Evolutionary conservation across 2,113 vertebrate genomes (phyloP).

Genomic region (Synchiropus splendidus): DNA sequence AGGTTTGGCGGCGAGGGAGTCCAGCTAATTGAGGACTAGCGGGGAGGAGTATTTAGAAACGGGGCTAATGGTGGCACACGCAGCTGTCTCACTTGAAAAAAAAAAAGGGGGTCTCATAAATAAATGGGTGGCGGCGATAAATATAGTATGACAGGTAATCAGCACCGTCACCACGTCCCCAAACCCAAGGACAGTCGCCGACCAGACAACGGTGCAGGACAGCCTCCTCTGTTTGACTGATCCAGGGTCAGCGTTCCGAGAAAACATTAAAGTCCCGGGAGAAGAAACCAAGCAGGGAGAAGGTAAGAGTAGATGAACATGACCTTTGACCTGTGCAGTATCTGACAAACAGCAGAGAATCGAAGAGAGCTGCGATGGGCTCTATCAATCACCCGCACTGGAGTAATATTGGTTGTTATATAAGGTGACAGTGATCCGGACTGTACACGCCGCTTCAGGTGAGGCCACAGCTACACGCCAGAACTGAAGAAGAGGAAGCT

Average conservation of each 20-base stretch:
- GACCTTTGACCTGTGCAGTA: slow-evolving; percentile 22
- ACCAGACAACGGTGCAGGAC: slow-evolving; percentile 7
- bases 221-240: slow-evolving; percentile 15
- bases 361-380: slow-evolving; percentile 13
- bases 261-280: slow-evolving; percentile 4
- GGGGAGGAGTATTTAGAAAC: background rate
- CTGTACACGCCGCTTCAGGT: background rate
- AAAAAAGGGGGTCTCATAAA: slow-evolving; percentile 32
- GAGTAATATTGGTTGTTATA: slow-evolving; percentile 26
- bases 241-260: slow-evolving; percentile 3
- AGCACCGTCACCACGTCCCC: slow-evolving; percentile 22
- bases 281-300: slow-evolving; percentile 2
- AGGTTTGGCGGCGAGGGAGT: slow-evolving; percentile 2
- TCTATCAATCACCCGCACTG: slow-evolving; percentile 28
- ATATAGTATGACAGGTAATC: slow-evolving; percentile 55
- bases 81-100: slow-evolving; percentile 7
- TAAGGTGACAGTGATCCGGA: slow-evolving; percentile 17
- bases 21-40: too few species aligned
- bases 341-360: slow-evolving; percentile 8
- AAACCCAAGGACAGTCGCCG: slow-evolving; percentile 33
- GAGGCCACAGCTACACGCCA: too few species aligned
- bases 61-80: slow-evolving; percentile 21
- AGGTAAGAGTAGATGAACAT: slow-evolving; percentile 7
- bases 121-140: slow-evolving; percentile 42
- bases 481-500: too few species aligned